A percentile compares a stretch with the other conserved stretches of the same genome.
phyloP scores from a whole-genome alignment of 2,888 invertebrate genomes.

The Archaeoteleia sp. region DNA sequence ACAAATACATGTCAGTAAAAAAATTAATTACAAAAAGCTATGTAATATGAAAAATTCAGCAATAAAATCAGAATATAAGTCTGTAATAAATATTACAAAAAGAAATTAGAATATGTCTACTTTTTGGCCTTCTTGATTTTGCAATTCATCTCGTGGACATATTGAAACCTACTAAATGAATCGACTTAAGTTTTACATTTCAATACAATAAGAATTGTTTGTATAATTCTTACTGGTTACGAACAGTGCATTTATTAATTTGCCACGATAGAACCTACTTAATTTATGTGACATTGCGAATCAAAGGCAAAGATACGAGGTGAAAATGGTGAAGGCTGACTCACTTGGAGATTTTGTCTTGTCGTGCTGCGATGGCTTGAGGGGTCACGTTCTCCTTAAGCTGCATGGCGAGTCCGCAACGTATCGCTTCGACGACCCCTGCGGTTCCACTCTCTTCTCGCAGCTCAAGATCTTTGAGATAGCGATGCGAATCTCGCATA shows the following conservation, averaged over 20 bases:
- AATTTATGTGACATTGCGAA: neutral
- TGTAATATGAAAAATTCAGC: too few species aligned
- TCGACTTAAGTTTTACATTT: too few species aligned
- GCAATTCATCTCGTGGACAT: too few species aligned
- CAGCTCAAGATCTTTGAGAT: conserved; percentile 78
- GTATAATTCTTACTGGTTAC: too few species aligned
- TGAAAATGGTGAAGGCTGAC: conserved; percentile 48
- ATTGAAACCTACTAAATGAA: too few species aligned
- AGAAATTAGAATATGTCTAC: too few species aligned
- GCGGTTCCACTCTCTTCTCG: conserved; percentile 86
- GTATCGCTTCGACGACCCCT: conserved; percentile 86
- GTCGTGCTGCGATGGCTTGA: conserved; percentile 82
- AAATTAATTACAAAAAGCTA: too few species aligned
- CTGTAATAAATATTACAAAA: too few species aligned
- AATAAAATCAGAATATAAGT: too few species aligned
- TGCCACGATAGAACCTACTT: neutral
- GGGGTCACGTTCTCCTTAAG: conserved; percentile 87
- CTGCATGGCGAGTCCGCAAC: conserved; percentile 90
- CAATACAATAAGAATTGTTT: too few species aligned
- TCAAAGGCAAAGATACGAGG: neutral
- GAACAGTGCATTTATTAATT: neutral
- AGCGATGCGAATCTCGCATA: conserved; percentile 71
- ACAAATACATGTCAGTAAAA: too few species aligned
- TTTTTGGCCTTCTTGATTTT: too few species aligned
- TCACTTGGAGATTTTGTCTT: conserved; percentile 85